These are phyloP conservation scores for Physocephala rufipes DNA, from an alignment of 2,888 invertebrate species.

Conservation along the genomic window DNA sequence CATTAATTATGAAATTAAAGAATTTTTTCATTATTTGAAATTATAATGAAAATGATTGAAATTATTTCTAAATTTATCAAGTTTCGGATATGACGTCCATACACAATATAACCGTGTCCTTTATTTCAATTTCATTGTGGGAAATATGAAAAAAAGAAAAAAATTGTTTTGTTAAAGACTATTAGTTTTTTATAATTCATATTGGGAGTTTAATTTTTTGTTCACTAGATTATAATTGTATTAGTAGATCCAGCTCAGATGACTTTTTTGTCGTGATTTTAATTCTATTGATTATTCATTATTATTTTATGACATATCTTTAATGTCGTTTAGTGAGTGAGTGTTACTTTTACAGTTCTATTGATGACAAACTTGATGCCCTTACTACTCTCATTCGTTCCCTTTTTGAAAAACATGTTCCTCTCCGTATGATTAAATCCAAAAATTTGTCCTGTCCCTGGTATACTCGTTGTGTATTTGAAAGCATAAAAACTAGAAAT, in stretches of 20 bases:
- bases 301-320: neutral
- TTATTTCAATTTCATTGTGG: too few relatives aligned
- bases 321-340: neutral
- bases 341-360: neutral
- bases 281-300: neutral
- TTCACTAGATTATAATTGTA: neutral
- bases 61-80: too few relatives aligned
- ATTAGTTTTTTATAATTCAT: too few relatives aligned
- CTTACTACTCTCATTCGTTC: neutral
- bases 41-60: too few relatives aligned
- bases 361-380: neutral
- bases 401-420: conserved; percentile 3
- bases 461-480: neutral
- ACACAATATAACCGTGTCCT: too few relatives aligned
- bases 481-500: neutral
- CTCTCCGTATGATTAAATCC: neutral
- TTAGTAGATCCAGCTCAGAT: neutral
- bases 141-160: too few relatives aligned
- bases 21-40: too few relatives aligned
- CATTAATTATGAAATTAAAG: too few relatives aligned
- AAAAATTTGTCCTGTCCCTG: neutral
- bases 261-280: neutral
- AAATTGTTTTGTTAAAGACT: too few relatives aligned
- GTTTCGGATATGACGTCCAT: too few relatives aligned
- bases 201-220: too few relatives aligned